These are phyloP conservation scores for Drosophila chauvacae DNA, from an alignment of 1,140 invertebrate species.

Conservation along the genomic window DNA sequence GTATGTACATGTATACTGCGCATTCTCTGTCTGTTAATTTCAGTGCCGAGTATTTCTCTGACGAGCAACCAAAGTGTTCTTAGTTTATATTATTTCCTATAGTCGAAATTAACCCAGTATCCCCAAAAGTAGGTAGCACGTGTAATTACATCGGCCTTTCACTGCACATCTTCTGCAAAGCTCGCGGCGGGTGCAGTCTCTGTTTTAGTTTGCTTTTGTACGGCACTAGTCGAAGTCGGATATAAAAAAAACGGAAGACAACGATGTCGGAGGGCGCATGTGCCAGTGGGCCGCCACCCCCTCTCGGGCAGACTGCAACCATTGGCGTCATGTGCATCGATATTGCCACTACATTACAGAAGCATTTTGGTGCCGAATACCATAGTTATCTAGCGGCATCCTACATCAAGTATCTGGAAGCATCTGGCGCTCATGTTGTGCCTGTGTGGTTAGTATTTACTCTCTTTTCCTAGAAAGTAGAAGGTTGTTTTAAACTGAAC, in stretches of 20 bases:
- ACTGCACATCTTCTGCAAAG: not conserved
- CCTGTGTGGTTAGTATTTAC: conserved; percentile 90
- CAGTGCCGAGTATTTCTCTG: conserved; percentile 10
- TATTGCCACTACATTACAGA: conserved; percentile 76
- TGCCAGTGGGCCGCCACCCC: not conserved
- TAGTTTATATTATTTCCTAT: not conserved
- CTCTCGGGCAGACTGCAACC: conserved; percentile 76
- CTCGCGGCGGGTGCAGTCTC: not conserved
- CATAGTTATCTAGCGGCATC: conserved; percentile 92
- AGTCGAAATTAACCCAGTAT: not conserved
- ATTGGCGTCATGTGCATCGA: conserved; percentile 89
- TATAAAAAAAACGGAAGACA: not conserved
- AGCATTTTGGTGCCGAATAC: conserved; percentile 85
- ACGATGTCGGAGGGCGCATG: conserved; percentile 16
- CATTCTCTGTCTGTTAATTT: conserved; percentile 9
- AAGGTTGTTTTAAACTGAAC: not conserved
- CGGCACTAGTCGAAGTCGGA: conserved; percentile 2
- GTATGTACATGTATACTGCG: not conserved
- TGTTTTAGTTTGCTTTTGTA: not conserved
- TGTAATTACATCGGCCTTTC: too few species aligned
- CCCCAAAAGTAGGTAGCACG: conserved; percentile 26
- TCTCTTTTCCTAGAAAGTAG: too few species aligned
- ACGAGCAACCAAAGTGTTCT: conserved; percentile 3
- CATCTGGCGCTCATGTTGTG: conserved; percentile 91
- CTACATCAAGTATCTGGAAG: conserved; percentile 94